phyloP scores from a whole-genome alignment of 2,888 invertebrate species.

The Cerastoderma edule region DNA sequence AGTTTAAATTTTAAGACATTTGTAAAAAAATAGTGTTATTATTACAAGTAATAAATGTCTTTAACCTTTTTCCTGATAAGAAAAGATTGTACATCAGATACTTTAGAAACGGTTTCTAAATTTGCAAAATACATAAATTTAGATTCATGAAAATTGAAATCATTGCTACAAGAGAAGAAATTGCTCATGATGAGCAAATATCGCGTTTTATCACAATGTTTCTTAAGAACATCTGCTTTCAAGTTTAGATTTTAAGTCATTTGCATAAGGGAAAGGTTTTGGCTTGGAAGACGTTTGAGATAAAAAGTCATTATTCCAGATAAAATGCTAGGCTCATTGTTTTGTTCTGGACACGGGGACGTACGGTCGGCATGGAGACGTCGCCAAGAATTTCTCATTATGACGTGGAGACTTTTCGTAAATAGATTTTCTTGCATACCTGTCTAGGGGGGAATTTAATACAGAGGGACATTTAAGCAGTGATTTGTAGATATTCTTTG shows the following conservation, averaged over 20 bases:
- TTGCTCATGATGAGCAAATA: background rate
- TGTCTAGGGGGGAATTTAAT: background rate
- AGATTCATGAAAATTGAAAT: no score
- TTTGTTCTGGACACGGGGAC: conserved; percentile 15
- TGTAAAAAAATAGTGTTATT: background rate
- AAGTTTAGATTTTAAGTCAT: no score
- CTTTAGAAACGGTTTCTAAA: no score
- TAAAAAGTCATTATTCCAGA: background rate
- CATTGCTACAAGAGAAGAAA: background rate
- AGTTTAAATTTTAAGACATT: no score
- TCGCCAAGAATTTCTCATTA: background rate
- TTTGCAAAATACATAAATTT: no score
- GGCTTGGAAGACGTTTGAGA: background rate
- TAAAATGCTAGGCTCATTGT: background rate
- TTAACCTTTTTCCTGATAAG: no score
- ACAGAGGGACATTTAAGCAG: background rate
- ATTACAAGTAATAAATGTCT: no score
- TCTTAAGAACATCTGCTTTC: no score
- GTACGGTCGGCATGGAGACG: conserved; percentile 20
- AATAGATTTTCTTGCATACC: conserved; percentile 3
- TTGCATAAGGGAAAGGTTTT: background rate
- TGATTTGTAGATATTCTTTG: conserved; percentile 1
- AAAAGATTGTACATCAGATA: no score
- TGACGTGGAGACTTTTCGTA: conserved; percentile 1
- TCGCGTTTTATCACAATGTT: conserved; percentile 2